These are phyloP conservation scores for Pseudoips prasinana DNA, from an alignment of 2,888 invertebrate genomes.

Conservation along the genomic window DNA sequence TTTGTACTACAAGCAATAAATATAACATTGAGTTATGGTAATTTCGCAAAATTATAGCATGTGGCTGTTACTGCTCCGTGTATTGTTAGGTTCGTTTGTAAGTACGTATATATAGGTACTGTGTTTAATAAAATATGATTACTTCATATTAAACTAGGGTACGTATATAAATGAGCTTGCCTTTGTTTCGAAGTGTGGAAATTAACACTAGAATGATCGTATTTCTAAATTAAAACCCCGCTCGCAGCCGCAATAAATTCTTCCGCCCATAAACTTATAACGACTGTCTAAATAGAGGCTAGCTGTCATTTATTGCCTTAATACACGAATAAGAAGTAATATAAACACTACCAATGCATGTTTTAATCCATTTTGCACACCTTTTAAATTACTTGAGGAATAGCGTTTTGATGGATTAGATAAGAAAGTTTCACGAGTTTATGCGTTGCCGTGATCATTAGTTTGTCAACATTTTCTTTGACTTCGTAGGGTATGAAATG, in stretches of 20 bases:
- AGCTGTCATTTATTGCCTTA: conserved; percentile 67
- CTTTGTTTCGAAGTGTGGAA: conserved; percentile 56
- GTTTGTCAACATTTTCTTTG: no score
- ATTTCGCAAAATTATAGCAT: conserved; percentile 58
- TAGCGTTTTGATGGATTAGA: conserved; percentile 5
- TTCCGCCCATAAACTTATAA: conserved; percentile 70
- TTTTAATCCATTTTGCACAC: conserved; percentile 45
- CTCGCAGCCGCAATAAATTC: conserved; percentile 69
- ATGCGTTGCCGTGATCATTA: no score
- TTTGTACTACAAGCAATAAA: conserved; percentile 74
- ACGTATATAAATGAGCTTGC: conserved; percentile 12
- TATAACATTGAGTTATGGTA: conserved; percentile 72
- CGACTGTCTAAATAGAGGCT: conserved; percentile 78
- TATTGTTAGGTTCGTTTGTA: conserved; percentile 23
- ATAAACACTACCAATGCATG: conserved; percentile 42
- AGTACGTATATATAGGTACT: conserved; percentile 12
- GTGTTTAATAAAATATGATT: conserved; percentile 29
- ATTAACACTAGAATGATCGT: conserved; percentile 71
- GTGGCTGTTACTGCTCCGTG: conserved; percentile 30
- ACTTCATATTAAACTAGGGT: conserved; percentile 17
- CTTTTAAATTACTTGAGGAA: conserved; percentile 11
- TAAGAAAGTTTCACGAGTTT: no score
- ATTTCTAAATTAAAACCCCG: conserved; percentile 73
- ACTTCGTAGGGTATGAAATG: no score
- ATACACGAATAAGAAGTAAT: conserved; percentile 59